Percentiles rank a stretch among this genome's conserved stretches.
These are phyloP conservation scores for Montipora efflorescens DNA, from an alignment of 64 coral and sea anemone genomes.

Conservation along the genomic window DNA sequence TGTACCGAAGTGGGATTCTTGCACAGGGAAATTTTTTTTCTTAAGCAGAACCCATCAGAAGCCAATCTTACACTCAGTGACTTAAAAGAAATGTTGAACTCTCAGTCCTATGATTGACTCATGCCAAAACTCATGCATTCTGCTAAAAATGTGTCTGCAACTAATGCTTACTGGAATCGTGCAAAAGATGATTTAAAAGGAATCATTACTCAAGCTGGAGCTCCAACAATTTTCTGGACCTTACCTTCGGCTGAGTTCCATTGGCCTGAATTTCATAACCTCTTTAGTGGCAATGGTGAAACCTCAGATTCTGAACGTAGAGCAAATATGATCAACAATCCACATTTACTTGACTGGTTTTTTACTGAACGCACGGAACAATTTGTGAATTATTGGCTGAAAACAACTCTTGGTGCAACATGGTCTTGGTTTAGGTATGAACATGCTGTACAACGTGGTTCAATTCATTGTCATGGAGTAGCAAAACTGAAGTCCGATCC, in stretches of 20 bases:
- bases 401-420: conserved; percentile 28
- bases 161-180: conserved; percentile 45
- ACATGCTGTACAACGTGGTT: conserved; percentile 39
- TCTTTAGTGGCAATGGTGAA: not conserved
- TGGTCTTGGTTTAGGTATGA: conserved; percentile 71
- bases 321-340: conserved; percentile 27
- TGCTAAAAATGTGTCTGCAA: conserved; percentile 1
- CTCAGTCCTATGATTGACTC: conserved; percentile 1
- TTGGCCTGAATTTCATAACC: conserved; percentile 62
- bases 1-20: conserved; percentile 30
- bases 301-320: not conserved
- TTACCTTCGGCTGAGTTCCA: conserved; percentile 57
- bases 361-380: conserved; percentile 38
- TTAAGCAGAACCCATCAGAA: conserved; percentile 51
- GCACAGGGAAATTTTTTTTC: conserved; percentile 14
- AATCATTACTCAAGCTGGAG: conserved; percentile 30
- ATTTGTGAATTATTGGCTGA: conserved; percentile 49
- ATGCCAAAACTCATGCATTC: conserved; percentile 33
- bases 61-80: conserved; percentile 15
- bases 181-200: conserved; percentile 51
- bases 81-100: conserved; percentile 35
- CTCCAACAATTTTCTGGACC: conserved; percentile 57
- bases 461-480: conserved; percentile 55
- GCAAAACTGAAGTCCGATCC: conserved; percentile 47
- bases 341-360: conserved; percentile 44